Percentiles rank a stretch among this genome's conserved stretches.
These are phyloP conservation scores for Acridotheres tristis DNA, from an alignment of 2,797 vertebrate species.

Conservation along the genomic window DNA sequence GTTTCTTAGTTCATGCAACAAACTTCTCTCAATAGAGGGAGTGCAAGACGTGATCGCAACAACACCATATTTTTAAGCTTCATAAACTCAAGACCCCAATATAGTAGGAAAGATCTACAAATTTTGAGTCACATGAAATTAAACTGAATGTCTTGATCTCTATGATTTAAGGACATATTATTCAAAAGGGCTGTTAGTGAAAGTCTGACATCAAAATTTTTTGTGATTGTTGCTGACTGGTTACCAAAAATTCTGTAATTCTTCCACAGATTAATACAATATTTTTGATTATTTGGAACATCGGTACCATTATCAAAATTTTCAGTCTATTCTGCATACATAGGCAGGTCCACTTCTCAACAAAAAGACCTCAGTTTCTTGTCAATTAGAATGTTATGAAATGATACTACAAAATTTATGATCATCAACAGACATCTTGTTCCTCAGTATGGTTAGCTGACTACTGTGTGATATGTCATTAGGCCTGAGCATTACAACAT, in stretches of 20 bases:
- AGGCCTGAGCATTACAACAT: not conserved
- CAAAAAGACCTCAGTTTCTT: not conserved
- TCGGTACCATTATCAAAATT: fast-evolving
- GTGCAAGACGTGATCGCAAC: not conserved
- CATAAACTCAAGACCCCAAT: not conserved
- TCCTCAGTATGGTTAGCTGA: not conserved
- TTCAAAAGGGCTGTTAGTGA: not conserved
- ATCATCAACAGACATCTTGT: not conserved
- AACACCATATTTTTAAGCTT: not conserved
- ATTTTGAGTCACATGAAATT: not conserved
- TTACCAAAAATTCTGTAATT: not conserved
- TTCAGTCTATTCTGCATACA: not conserved
- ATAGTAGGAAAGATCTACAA: not conserved
- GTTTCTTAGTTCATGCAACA: not conserved
- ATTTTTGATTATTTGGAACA: not conserved
- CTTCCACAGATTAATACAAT: not conserved
- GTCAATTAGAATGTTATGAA: not conserved
- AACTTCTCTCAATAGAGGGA: not conserved
- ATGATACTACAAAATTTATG: not conserved
- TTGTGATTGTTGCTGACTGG: not conserved
- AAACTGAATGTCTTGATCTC: fast-evolving
- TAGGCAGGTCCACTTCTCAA: not conserved
- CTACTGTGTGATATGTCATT: not conserved
- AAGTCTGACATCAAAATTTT: not conserved
- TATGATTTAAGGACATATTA: not conserved